A percentile compares a stretch with the other conserved stretches of the same genome.
These are phyloP conservation scores for Lycaon pictus DNA, from an alignment of 2,113 vertebrate species.

Conservation along the genomic window DNA sequence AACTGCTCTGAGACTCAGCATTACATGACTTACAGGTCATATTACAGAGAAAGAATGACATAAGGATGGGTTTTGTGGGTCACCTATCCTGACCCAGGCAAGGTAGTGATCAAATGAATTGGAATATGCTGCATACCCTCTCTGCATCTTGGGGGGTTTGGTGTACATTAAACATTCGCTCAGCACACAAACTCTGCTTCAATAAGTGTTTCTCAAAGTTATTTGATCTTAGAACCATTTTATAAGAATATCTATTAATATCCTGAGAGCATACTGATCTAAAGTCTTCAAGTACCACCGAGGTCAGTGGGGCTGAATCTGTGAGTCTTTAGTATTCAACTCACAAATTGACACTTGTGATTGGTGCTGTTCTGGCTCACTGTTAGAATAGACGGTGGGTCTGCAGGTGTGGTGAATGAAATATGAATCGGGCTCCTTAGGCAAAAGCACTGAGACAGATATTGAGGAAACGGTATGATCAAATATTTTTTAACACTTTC, in stretches of 20 bases:
- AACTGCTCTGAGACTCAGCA: not conserved
- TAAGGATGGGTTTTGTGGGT: not conserved
- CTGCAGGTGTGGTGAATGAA: not conserved
- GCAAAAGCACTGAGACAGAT: not conserved
- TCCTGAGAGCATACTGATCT: not conserved
- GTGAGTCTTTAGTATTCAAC: not conserved
- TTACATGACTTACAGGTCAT: not conserved
- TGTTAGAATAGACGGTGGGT: not conserved
- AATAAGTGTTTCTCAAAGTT: not conserved
- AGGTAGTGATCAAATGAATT: not conserved
- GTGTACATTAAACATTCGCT: not conserved
- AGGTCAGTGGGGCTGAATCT: not conserved
- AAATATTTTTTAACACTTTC: not conserved
- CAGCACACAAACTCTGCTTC: not conserved
- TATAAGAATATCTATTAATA: conserved; percentile 12
- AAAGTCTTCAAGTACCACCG: not conserved
- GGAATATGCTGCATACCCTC: not conserved
- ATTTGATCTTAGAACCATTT: conserved; percentile 1
- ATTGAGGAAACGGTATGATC: not conserved
- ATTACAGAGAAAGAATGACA: not conserved
- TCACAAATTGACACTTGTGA: not conserved
- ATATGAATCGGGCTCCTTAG: not conserved
- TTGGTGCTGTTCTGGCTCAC: not conserved
- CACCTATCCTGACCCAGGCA: not conserved
- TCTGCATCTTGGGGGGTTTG: not conserved